These are phyloP conservation scores for Panurus biarmicus DNA, from an alignment of 2,113 vertebrate species.

Conservation along the genomic window DNA sequence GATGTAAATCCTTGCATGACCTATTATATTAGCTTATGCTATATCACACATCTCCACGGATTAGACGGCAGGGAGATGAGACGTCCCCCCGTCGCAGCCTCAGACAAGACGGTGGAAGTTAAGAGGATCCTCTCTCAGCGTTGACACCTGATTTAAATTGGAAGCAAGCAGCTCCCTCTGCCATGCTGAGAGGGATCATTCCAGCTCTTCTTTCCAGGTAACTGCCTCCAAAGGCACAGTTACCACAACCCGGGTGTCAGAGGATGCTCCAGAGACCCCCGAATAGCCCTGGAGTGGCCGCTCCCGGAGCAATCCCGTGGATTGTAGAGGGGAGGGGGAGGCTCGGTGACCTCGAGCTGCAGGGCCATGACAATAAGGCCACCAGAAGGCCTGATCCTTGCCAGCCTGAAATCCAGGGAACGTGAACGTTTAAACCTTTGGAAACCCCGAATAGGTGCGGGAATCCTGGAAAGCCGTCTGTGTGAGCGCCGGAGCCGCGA, in stretches of 20 bases:
- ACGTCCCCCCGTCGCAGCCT: not conserved
- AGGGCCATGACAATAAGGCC: not conserved
- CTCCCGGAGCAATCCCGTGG: rapidly evolving
- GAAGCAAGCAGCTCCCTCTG: not conserved
- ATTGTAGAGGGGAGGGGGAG: not conserved
- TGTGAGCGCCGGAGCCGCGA: not conserved
- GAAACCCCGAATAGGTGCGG: not conserved
- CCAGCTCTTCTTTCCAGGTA: not conserved
- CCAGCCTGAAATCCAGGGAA: not conserved
- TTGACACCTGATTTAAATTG: slow-evolving; percentile 27
- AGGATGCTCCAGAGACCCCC: not conserved
- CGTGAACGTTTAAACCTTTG: not conserved
- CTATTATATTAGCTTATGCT: slow-evolving; percentile 64
- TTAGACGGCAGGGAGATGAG: slow-evolving; percentile 26
- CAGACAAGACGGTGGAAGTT: not conserved
- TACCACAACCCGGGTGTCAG: not conserved
- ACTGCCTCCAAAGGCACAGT: not conserved
- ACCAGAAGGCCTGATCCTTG: no score
- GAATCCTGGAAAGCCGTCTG: not conserved
- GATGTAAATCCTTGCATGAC: slow-evolving; percentile 64
- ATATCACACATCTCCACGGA: slow-evolving; percentile 50
- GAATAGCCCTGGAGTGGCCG: rapidly evolving
- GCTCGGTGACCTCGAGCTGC: not conserved
- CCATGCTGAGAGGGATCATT: rapidly evolving
- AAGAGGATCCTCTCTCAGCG: not conserved